Percentiles rank a stretch among this genome's conserved stretches.
phyloP scores from a whole-genome alignment of 1,140 invertebrate species.

The Hypsibius dujardini region DNA sequence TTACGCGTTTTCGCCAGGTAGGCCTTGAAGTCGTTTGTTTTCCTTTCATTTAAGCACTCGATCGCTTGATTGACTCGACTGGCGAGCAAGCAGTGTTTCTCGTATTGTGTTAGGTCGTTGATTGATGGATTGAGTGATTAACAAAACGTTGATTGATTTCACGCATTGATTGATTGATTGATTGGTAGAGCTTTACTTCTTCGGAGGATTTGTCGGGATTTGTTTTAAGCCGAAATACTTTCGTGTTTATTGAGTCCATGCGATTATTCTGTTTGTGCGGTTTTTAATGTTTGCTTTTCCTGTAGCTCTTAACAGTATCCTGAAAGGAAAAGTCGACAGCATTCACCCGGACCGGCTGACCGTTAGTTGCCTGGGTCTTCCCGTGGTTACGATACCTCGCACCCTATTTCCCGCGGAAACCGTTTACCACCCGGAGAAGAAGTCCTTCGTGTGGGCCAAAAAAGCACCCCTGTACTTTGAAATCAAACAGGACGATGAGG shows the following conservation, averaged over 20 bases:
- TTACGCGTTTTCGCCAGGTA: background rate
- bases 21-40: too few relatives aligned
- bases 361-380: background rate
- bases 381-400: background rate
- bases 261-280: background rate
- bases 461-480: background rate
- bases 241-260: background rate
- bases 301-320: too few relatives aligned
- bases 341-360: background rate
- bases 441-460: background rate
- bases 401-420: background rate
- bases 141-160: too few relatives aligned
- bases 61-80: too few relatives aligned
- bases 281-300: too few relatives aligned
- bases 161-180: too few relatives aligned
- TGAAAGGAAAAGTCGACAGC: background rate
- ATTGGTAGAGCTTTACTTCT: too few relatives aligned
- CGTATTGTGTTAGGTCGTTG: too few relatives aligned
- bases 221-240: background rate
- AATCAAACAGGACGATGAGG: background rate
- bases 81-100: too few relatives aligned
- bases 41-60: too few relatives aligned
- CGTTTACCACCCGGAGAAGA: background rate
- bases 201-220: too few relatives aligned
- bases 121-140: too few relatives aligned